A percentile compares a stretch with the other conserved stretches of the same genome.
These are phyloP conservation scores for Pelecanus crispus DNA, from an alignment of 2,113 vertebrate species.

Conservation along the genomic window DNA sequence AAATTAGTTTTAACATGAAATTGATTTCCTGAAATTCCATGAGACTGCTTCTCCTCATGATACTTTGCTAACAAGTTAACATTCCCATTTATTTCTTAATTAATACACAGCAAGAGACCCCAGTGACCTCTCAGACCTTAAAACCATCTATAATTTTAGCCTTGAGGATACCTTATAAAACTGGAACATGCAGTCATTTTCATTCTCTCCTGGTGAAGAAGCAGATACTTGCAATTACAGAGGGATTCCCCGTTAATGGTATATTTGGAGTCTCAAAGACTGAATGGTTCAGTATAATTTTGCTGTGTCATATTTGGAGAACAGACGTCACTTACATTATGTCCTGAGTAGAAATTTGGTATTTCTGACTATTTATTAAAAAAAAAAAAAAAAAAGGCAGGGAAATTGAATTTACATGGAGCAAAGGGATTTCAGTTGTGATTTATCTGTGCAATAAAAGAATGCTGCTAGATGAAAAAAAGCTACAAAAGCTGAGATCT, in stretches of 20 bases:
- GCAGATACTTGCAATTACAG: background rate
- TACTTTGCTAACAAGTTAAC: slow-evolving; percentile 28
- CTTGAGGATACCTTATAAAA: background rate
- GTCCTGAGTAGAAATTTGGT: background rate
- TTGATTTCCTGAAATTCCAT: slow-evolving; percentile 27
- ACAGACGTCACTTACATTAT: background rate
- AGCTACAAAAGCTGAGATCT: background rate
- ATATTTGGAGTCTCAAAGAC: background rate
- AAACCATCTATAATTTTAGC: slow-evolving; percentile 20
- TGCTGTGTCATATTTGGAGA: background rate
- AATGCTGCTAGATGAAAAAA: background rate
- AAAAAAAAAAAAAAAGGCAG: background rate
- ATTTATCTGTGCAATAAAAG: background rate
- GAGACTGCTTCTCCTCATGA: background rate
- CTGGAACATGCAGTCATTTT: background rate
- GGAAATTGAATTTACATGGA: background rate
- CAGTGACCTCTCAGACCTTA: background rate
- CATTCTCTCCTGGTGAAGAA: background rate
- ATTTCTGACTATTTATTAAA: background rate
- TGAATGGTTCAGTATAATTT: background rate
- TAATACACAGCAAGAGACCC: slow-evolving; percentile 6
- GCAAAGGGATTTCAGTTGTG: background rate
- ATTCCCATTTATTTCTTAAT: slow-evolving; percentile 34
- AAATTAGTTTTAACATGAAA: slow-evolving; percentile 23
- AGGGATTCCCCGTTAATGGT: background rate